Evolutionary conservation across 2,888 invertebrate species (phyloP).

Genomic region (Pomacea canaliculata): DNA sequence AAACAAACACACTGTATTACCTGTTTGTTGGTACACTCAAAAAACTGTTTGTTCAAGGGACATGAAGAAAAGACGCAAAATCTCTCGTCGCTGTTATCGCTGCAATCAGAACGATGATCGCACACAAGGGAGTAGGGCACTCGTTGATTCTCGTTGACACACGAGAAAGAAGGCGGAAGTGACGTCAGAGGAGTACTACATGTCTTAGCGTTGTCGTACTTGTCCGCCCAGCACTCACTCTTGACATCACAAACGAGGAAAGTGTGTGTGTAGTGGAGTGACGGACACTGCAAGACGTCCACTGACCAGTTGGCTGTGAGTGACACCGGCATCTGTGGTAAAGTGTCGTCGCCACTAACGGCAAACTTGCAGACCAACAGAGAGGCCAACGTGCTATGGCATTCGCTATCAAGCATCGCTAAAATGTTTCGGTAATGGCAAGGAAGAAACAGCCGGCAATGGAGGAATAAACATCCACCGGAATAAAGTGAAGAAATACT

Average conservation of each 20-base stretch:
- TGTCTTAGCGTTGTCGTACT: background rate
- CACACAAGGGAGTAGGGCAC: slow-evolving; percentile 22
- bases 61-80: slow-evolving; percentile 12
- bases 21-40: slow-evolving; percentile 13
- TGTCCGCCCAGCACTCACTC: slow-evolving; percentile 9
- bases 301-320: too few species aligned
- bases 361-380: too few species aligned
- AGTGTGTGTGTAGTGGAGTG: slow-evolving; percentile 2
- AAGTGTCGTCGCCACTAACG: too few species aligned
- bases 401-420: too few species aligned
- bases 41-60: background rate
- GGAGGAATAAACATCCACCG: too few species aligned
- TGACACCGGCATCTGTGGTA: too few species aligned
- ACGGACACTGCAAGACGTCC: background rate
- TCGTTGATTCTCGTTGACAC: background rate
- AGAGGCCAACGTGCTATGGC: too few species aligned
- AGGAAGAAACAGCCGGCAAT: too few species aligned
- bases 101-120: slow-evolving; percentile 16
- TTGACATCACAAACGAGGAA: slow-evolving; percentile 10
- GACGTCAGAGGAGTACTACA: background rate
- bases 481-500: too few species aligned
- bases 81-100: slow-evolving; percentile 17
- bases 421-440: too few species aligned
- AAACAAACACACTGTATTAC: background rate
- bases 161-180: slow-evolving; percentile 12